These are phyloP conservation scores for Eugnorisma glareosa DNA, from an alignment of 2,888 invertebrate genomes.

Conservation along the genomic window DNA sequence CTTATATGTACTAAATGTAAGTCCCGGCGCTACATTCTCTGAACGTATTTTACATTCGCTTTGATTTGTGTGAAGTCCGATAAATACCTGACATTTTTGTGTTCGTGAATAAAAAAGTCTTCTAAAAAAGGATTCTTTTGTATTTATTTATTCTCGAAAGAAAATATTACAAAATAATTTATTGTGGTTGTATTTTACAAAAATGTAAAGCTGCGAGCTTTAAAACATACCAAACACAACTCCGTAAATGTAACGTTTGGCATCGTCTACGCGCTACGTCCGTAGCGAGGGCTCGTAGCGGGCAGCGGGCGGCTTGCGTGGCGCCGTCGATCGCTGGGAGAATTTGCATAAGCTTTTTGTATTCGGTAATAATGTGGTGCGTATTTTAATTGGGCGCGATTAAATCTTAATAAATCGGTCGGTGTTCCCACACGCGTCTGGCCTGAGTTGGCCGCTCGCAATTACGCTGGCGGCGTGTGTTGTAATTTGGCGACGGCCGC, in stretches of 20 bases:
- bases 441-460: conserved; percentile 76
- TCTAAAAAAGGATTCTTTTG: too few relatives aligned
- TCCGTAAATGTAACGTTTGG: conserved; percentile 30
- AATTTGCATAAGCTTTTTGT: conserved; percentile 85
- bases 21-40: conserved; percentile 39
- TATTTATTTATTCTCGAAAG: neutral
- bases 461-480: conserved; percentile 85
- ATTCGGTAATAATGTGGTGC: conserved; percentile 83
- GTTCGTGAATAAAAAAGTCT: neutral
- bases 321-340: conserved; percentile 70
- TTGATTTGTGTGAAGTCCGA: conserved; percentile 25
- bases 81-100: conserved; percentile 3
- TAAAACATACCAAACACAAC: conserved; percentile 8
- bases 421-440: conserved; percentile 85
- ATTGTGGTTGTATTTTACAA: conserved; percentile 8
- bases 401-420: conserved; percentile 89
- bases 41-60: conserved; percentile 45
- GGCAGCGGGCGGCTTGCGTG: conserved; percentile 74
- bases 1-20: conserved; percentile 56
- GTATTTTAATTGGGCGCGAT: conserved; percentile 88
- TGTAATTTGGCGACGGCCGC: conserved; percentile 86
- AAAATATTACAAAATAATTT: neutral
- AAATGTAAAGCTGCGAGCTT: conserved; percentile 11
- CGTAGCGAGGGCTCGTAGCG: conserved; percentile 75
- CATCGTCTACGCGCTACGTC: conserved; percentile 72